A percentile compares a stretch with the other conserved stretches of the same genome.
phyloP scores from a whole-genome alignment of 2,888 invertebrate genomes.

The Leptinotarsa haldemani region DNA sequence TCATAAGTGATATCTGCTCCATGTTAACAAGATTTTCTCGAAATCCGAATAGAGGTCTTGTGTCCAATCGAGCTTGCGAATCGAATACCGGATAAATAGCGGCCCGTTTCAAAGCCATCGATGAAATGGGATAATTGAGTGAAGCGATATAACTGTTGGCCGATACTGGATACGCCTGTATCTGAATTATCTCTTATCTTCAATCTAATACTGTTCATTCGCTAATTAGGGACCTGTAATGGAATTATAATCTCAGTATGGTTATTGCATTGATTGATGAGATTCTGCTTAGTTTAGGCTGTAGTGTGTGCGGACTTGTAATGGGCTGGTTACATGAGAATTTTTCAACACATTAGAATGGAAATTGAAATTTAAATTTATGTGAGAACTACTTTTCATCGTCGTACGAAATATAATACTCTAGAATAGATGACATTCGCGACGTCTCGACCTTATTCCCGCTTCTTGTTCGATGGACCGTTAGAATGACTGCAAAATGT shows the following conservation, averaged over 20 bases:
- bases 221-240: constrained; percentile 9
- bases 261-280: constrained; percentile 10
- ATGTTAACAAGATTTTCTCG: not conserved
- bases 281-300: not conserved
- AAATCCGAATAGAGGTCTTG: not conserved
- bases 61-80: not conserved
- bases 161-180: constrained; percentile 1
- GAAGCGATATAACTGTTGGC: not conserved
- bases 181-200: constrained; percentile 17
- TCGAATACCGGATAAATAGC: constrained; percentile 4
- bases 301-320: not conserved
- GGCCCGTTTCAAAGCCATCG: constrained; percentile 6
- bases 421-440: too few species aligned
- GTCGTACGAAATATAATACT: too few species aligned
- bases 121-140: constrained; percentile 22
- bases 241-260: not conserved
- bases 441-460: too few species aligned
- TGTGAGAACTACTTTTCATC: too few species aligned
- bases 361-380: too few species aligned
- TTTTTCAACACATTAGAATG: too few species aligned
- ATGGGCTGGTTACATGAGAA: not conserved
- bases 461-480: too few species aligned
- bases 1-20: too few species aligned
- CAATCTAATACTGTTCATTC: constrained; percentile 18
- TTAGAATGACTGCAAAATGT: too few species aligned